Conservation (phyloP, 2,797 vertebrate genomes). For the Leontocebus nigricollis region DNA sequence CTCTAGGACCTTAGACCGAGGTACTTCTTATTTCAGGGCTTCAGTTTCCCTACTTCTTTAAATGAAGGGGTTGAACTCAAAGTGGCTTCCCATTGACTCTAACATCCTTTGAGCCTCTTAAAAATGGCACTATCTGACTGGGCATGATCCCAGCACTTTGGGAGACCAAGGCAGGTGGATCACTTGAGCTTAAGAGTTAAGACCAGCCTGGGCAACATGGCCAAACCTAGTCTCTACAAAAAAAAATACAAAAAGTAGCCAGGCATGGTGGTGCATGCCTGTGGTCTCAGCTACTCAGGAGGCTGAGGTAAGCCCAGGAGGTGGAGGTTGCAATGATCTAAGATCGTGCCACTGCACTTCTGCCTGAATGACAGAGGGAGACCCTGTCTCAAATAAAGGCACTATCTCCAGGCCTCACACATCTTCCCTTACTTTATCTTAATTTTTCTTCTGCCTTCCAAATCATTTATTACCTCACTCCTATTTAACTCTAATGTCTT, state of each 20-base stretch:
- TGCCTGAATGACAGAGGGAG: background rate
- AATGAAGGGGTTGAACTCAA: background rate
- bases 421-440: background rate
- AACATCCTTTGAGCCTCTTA: background rate
- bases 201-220: background rate
- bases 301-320: background rate
- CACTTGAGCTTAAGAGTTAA: background rate
- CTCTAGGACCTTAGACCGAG: background rate
- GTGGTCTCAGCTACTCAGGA: background rate
- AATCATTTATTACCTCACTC: background rate
- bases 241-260: background rate
- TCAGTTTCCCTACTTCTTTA: background rate
- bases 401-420: background rate
- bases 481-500: background rate
- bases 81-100: background rate
- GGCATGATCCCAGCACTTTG: background rate
- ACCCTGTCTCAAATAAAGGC: background rate
- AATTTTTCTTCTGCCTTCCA: background rate
- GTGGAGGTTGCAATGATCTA: background rate
- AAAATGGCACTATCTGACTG: background rate
- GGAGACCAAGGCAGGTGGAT: background rate
- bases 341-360: background rate
- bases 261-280: background rate
- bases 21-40: background rate
- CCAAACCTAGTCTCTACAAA: background rate